Evolutionary conservation across 2,888 invertebrate genomes (phyloP).

Genomic region (Ectropis crepuscularia): DNA sequence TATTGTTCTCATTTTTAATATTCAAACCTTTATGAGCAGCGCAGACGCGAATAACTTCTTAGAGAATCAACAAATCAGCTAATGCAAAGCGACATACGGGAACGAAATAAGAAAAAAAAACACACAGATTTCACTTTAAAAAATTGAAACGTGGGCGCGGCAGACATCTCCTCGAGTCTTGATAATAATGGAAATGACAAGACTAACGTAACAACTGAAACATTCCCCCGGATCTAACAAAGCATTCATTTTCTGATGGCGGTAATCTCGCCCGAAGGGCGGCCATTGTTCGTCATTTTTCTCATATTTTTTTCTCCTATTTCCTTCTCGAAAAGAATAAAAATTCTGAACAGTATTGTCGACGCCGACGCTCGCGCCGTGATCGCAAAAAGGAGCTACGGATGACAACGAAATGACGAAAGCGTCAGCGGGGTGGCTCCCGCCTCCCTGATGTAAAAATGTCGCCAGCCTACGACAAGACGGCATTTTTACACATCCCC

Average conservation of each 20-base stretch:
- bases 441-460: conserved; percentile 72
- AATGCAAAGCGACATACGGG: conserved; percentile 31
- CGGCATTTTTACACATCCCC: conserved; percentile 77
- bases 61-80: conserved; percentile 21
- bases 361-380: conserved; percentile 76
- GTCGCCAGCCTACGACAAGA: conserved; percentile 79
- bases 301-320: conserved; percentile 72
- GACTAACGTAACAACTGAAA: conserved; percentile 81
- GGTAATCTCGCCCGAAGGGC: conserved; percentile 83
- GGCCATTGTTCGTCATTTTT: conserved; percentile 81
- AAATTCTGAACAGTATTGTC: conserved; percentile 78
- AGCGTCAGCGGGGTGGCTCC: conserved; percentile 69
- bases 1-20: background rate
- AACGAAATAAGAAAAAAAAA: conserved; percentile 41
- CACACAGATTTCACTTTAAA: conserved; percentile 47
- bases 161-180: conserved; percentile 63
- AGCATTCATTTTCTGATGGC: conserved; percentile 84
- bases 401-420: conserved; percentile 83
- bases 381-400: conserved; percentile 77
- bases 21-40: background rate
- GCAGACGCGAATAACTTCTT: conserved; percentile 1
- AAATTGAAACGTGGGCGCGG: conserved; percentile 62
- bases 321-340: conserved; percentile 79
- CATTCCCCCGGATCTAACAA: conserved; percentile 78
- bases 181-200: conserved; percentile 76